Evolutionary conservation across 2,113 vertebrate species (phyloP).

Genomic region (Machaerirhynchus nigripectus): DNA sequence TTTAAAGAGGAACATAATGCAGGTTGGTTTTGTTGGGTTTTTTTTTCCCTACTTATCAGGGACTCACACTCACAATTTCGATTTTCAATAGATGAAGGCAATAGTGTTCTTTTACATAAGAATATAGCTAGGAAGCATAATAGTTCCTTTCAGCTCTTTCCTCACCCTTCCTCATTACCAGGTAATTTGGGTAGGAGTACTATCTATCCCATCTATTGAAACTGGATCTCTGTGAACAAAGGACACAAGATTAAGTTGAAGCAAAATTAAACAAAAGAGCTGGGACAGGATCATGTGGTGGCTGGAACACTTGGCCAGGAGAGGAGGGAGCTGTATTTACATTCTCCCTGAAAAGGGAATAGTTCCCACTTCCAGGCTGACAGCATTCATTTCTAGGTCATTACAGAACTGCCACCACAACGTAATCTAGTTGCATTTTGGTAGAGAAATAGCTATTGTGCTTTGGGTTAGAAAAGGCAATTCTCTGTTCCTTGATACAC

Average conservation of each 20-base stretch:
- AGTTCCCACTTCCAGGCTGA: constrained; percentile 15
- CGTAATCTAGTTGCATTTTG: not conserved
- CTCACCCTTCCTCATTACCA: constrained; percentile 38
- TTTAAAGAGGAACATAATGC: not conserved
- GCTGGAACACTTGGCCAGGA: not conserved
- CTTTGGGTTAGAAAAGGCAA: not conserved
- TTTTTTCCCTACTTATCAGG: not conserved
- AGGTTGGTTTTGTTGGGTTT: not conserved
- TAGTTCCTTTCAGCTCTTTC: constrained; percentile 43
- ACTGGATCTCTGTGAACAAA: constrained; percentile 21
- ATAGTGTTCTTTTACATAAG: constrained; percentile 31
- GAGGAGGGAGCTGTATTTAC: not conserved
- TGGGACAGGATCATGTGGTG: not conserved
- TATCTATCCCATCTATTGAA: constrained; percentile 42
- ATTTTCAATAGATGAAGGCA: constrained; percentile 28
- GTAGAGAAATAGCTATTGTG: not conserved
- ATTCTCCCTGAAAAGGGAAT: constrained; percentile 4
- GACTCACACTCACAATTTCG: not conserved
- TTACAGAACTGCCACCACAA: not conserved
- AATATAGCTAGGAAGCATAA: constrained; percentile 27
- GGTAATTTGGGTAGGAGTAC: constrained; percentile 36
- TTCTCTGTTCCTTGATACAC: not conserved
- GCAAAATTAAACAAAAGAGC: constrained; percentile 46
- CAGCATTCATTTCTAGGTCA: constrained; percentile 1
- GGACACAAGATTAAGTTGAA: not conserved